A percentile compares a stretch with the other conserved stretches of the same genome.
Evolutionary conservation across 2,113 vertebrate species (phyloP).

Genomic region (Rhadina sibilatrix): DNA sequence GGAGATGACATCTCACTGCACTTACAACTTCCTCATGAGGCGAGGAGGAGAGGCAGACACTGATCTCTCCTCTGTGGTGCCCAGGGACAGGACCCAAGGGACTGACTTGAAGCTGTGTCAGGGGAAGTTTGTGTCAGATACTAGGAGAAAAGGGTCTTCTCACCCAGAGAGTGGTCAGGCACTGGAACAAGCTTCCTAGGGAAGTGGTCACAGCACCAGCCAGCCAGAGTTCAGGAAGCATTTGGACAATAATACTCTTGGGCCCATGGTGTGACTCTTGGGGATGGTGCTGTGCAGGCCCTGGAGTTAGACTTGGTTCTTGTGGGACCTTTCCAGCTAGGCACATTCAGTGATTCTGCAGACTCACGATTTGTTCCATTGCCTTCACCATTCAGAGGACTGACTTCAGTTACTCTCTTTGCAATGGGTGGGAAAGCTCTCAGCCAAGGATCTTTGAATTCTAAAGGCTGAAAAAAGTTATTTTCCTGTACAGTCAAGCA

Average conservation of each 20-base stretch:
- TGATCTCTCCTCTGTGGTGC: not conserved
- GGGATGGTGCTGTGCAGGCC: not conserved
- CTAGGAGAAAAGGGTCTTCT: not conserved
- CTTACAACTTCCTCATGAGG: not conserved
- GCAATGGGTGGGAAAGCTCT: not conserved
- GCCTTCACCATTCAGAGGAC: not conserved
- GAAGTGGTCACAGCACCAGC: not conserved
- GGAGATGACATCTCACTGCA: not conserved
- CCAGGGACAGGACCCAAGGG: accelerated
- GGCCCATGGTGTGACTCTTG: not conserved
- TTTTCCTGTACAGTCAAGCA: not conserved
- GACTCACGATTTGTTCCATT: not conserved
- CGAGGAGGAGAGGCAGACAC: not conserved
- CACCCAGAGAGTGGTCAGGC: not conserved
- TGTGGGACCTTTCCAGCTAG: not conserved
- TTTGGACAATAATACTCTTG: not conserved
- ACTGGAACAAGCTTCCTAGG: not conserved
- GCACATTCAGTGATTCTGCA: accelerated
- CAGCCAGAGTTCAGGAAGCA: not conserved
- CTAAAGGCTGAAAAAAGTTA: not conserved
- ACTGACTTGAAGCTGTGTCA: not conserved
- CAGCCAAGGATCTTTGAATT: not conserved
- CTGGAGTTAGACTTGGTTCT: accelerated
- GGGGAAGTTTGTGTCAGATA: not conserved
- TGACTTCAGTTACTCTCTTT: not conserved